Evolutionary conservation across 2,113 vertebrate genomes (phyloP), one percentile per base, ranked within the genome.

Genomic region (Aleadryas rufinucha): DNA sequence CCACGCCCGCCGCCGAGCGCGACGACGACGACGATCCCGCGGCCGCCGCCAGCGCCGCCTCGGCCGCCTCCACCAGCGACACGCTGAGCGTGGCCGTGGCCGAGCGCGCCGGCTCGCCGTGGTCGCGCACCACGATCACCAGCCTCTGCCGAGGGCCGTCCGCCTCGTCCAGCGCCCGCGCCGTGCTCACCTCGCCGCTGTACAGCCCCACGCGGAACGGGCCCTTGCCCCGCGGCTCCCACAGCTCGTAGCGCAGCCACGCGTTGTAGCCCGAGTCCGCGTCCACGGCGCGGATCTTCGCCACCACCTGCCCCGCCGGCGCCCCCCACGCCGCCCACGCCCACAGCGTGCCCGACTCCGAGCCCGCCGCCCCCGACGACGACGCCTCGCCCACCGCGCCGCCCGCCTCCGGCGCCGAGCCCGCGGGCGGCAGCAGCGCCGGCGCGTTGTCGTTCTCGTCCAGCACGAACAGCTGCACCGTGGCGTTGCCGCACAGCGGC

Each of bases 231-330:
- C 83, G 87, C 77, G 87, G 87, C 92, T 98, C 92, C 65, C 70
- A 93, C 64, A 98, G 61, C 76, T 98, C 95, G 90, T 97, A 98
- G 5, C 97, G 97, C 52, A 98, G 94, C 95, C 97, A 97, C 30
- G 97, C 98, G 70, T 98, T 98, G 88, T 98, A 98, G 28, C 98
- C 98, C 20, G 97, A 98, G 85, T 97, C 98, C 2, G 90, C 87
- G 95, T 98, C 98, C 70, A 98, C 90, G 52, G 98, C 98, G 22
- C 95, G 97, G 54, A 98, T 90, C 96, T 98, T 98, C 17, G 95
- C 97, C 72, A 98, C 95, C 89, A 97, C 95, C 35, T 98, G 97
- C 7, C 98, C 98, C 14, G 78, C 54, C 59, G 90, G 69, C 23
- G 63, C 23, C 16, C 90, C 72, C 72, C 72, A 75, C 54, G 72